These are phyloP conservation scores for Musca vetustissima DNA, from an alignment of 1,140 invertebrate genomes.

Conservation along the genomic window DNA sequence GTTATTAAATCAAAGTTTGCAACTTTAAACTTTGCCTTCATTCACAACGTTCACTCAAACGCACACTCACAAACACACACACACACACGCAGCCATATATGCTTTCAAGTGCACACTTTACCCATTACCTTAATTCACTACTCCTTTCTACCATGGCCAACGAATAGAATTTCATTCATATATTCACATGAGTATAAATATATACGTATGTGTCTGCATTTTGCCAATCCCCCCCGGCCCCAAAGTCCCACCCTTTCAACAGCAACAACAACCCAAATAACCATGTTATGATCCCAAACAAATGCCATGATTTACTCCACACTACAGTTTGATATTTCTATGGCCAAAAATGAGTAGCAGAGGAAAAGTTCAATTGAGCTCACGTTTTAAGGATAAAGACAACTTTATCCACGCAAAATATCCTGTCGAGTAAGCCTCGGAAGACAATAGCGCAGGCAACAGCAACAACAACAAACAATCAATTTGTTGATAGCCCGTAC, in stretches of 20 bases:
- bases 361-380: slow-evolving; percentile 21
- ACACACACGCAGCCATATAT: background rate
- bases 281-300: slow-evolving; percentile 17
- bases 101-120: too few species aligned
- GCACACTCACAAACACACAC: background rate
- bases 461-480: slow-evolving; percentile 14
- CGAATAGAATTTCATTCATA: too few species aligned
- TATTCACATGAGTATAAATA: too few species aligned
- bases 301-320: slow-evolving; percentile 14
- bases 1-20: slow-evolving; percentile 24
- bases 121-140: too few species aligned
- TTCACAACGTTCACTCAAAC: background rate
- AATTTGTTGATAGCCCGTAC: slow-evolving; percentile 15
- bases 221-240: too few species aligned
- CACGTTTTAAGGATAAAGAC: slow-evolving; percentile 20
- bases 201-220: too few species aligned
- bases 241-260: too few species aligned
- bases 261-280: too few species aligned
- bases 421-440: background rate
- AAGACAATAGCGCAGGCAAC: slow-evolving; percentile 7
- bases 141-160: too few species aligned
- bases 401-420: slow-evolving; percentile 14
- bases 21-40: slow-evolving; percentile 22
- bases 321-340: slow-evolving; percentile 9
- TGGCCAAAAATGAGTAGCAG: slow-evolving; percentile 4